phyloP scores from a whole-genome alignment of 2,888 invertebrate genomes.

The Limnephilus rhombicus region DNA sequence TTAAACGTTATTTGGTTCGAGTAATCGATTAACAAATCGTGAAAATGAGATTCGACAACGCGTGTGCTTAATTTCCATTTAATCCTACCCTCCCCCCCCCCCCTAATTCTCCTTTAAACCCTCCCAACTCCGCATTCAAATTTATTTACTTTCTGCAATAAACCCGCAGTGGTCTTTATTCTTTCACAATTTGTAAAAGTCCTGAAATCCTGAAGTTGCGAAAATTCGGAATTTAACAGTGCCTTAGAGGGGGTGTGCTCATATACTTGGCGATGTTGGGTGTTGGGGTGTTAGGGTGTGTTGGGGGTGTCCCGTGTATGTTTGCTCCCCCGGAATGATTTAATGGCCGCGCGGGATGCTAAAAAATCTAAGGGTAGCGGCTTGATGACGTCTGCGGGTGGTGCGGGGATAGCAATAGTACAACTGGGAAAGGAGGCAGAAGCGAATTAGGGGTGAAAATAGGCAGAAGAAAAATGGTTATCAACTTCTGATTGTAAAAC shows the following conservation, averaged over 20 bases:
- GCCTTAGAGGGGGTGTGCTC: neutral
- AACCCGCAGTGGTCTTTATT: neutral
- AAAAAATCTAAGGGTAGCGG: conserved; percentile 18
- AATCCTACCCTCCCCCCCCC: neutral
- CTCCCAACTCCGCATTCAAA: neutral
- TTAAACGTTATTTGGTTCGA: neutral
- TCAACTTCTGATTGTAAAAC: neutral
- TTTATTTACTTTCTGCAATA: conserved; percentile 1
- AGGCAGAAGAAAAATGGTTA: neutral
- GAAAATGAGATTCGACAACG: neutral
- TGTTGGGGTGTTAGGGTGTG: neutral
- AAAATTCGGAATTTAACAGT: neutral
- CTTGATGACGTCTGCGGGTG: conserved; percentile 34
- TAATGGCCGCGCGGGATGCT: conserved; percentile 45
- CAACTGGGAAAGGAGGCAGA: neutral
- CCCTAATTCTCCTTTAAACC: neutral
- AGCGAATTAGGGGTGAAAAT: neutral
- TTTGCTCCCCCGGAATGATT: conserved; percentile 53
- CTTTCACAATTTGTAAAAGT: neutral
- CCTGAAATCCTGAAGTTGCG: neutral
- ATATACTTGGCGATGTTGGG: neutral
- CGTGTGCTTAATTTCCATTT: neutral
- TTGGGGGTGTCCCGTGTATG: conserved; percentile 10
- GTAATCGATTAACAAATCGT: neutral
- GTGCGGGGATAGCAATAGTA: neutral